These are phyloP conservation scores for Prosapia bicincta DNA, from an alignment of 2,888 invertebrate species.

Conservation along the genomic window DNA sequence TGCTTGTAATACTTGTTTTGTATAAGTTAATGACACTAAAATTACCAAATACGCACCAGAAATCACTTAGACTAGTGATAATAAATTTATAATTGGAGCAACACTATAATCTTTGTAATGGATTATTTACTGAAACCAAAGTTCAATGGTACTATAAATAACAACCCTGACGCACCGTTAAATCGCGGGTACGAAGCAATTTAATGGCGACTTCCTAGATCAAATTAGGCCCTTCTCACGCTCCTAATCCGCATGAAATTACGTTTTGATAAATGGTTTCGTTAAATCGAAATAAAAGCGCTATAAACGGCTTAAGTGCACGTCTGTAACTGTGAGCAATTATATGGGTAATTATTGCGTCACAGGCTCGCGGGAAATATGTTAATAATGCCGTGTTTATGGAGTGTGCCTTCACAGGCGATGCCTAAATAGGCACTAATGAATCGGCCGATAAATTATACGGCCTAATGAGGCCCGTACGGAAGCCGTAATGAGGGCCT, in stretches of 20 bases:
- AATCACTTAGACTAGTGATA: too few relatives aligned
- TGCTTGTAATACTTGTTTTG: too few relatives aligned
- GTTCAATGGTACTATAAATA: too few relatives aligned
- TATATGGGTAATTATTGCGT: not conserved
- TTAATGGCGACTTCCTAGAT: not conserved
- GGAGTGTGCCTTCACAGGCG: not conserved
- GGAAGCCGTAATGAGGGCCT: not conserved
- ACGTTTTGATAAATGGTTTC: not conserved
- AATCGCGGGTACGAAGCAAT: not conserved
- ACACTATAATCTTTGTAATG: too few relatives aligned
- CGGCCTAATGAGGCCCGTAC: not conserved
- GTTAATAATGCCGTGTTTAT: not conserved
- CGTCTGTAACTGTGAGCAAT: not conserved
- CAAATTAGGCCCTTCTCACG: not conserved
- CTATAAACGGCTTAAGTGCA: not conserved
- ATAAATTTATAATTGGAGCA: too few relatives aligned
- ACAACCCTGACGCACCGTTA: too few relatives aligned
- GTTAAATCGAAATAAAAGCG: not conserved
- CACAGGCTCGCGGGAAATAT: not conserved
- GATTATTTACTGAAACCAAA: too few relatives aligned
- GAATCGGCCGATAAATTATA: not conserved
- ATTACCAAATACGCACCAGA: too few relatives aligned
- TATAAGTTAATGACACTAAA: too few relatives aligned
- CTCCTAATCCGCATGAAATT: not conserved
- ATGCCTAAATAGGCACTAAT: not conserved